Conservation (phyloP, 2,888 invertebrate genomes). For the Dendrolimus houi region DNA sequence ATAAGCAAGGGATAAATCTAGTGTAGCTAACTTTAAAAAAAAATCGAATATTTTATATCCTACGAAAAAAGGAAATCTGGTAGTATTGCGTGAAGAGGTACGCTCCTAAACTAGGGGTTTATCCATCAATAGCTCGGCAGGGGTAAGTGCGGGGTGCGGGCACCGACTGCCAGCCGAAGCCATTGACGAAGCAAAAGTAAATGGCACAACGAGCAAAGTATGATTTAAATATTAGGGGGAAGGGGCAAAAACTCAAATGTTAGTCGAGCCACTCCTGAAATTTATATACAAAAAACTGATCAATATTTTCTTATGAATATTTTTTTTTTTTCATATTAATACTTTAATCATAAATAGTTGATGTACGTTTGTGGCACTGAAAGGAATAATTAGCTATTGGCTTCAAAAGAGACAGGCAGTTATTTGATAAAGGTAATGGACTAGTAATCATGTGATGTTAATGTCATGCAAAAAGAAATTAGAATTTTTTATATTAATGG, state of each 20-base stretch:
- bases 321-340: too few relatives aligned
- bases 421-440: background rate
- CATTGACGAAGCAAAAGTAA: constrained; percentile 38
- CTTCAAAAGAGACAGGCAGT: background rate
- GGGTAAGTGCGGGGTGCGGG: constrained; percentile 61
- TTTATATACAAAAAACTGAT: constrained; percentile 10
- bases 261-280: constrained; percentile 72
- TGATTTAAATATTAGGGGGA: constrained; percentile 21
- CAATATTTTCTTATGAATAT: constrained; percentile 4
- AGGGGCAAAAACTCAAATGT: constrained; percentile 38
- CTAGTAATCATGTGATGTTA: background rate
- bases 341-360: background rate
- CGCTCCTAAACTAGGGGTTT: constrained; percentile 1
- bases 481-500: background rate
- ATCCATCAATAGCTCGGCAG: constrained; percentile 31
- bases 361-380: background rate
- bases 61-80: too few relatives aligned
- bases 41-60: too few relatives aligned
- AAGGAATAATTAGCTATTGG: background rate
- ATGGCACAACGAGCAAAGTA: constrained; percentile 73
- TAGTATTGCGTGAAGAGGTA: background rate
- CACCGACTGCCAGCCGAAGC: constrained; percentile 33
- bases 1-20: too few relatives aligned
- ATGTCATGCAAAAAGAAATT: background rate
- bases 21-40: too few relatives aligned